A percentile compares a stretch with the other conserved stretches of the same genome.
phyloP scores from a whole-genome alignment of 2,797 vertebrate species.

The Thunnus albacares region DNA sequence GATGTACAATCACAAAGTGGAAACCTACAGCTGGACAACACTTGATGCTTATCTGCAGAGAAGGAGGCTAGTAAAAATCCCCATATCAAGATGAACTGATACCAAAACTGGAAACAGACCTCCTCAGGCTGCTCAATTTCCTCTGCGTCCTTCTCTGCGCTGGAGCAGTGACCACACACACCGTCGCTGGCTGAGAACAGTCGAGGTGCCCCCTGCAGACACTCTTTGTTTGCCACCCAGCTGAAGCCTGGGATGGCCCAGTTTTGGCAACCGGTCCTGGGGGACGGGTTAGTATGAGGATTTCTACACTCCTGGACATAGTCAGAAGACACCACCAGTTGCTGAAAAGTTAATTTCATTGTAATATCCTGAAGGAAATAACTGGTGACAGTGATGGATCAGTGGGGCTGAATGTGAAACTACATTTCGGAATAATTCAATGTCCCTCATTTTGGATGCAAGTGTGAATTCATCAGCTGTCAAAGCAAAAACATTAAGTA shows the following conservation, averaged over 20 bases:
- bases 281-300: conserved; percentile 79
- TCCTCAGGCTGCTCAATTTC: conserved; percentile 78
- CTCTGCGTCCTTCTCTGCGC: conserved; percentile 80
- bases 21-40: neutral
- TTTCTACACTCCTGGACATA: conserved; percentile 82
- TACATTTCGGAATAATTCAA: neutral
- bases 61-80: neutral
- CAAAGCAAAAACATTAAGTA: neutral
- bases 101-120: conserved; percentile 68
- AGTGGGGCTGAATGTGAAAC: neutral
- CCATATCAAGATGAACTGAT: neutral
- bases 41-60: neutral
- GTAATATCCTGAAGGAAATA: conserved; percentile 15
- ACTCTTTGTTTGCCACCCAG: conserved; percentile 74
- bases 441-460: neutral
- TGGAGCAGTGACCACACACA: conserved; percentile 71
- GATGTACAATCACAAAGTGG: neutral
- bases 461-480: neutral
- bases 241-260: conserved; percentile 79
- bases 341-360: conserved; percentile 59
- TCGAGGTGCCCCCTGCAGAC: conserved; percentile 66
- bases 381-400: conserved; percentile 11
- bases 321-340: conserved; percentile 65
- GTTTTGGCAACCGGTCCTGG: conserved; percentile 72
- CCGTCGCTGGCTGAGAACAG: conserved; percentile 70